Evolutionary conservation across 2,113 vertebrate species (phyloP).

Genomic region (Triplophysa dalaica): DNA sequence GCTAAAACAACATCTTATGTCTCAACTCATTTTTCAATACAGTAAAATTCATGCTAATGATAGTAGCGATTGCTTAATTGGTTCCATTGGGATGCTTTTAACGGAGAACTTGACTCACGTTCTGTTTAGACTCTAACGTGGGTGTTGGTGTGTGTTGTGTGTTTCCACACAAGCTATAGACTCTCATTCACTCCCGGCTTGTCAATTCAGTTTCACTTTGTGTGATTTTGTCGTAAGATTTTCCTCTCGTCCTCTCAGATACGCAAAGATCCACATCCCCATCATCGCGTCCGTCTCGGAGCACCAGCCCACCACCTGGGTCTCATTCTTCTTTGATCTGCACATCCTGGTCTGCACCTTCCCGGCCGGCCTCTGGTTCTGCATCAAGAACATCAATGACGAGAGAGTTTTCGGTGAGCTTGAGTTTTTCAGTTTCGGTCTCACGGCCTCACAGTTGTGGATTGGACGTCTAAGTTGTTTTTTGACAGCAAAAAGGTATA

Average conservation of each 20-base stretch:
- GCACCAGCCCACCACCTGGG: slow-evolving; percentile 94
- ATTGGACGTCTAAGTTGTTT: neutral
- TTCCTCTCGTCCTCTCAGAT: slow-evolving; percentile 72
- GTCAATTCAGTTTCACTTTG: no score
- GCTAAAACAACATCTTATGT: no score
- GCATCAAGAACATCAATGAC: slow-evolving; percentile 91
- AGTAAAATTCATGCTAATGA: no score
- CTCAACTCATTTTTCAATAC: no score
- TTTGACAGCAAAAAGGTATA: neutral
- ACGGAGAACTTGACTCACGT: no score
- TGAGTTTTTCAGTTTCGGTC: neutral
- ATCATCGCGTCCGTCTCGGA: slow-evolving; percentile 99
- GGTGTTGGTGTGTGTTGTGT: no score
- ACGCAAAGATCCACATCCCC: slow-evolving; percentile 99
- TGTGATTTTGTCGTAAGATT: neutral
- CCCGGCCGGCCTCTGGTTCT: slow-evolving; percentile 94
- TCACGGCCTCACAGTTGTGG: neutral
- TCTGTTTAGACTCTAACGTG: no score
- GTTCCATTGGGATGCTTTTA: no score
- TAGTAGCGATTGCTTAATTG: no score
- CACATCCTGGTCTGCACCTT: slow-evolving; percentile 99
- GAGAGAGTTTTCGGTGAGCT: slow-evolving; percentile 92
- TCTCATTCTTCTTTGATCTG: slow-evolving; percentile 92
- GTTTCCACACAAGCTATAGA: no score
- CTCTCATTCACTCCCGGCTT: no score